Conservation (phyloP, 2,797 vertebrate genomes). For the Anolis apletophallus region DNA sequence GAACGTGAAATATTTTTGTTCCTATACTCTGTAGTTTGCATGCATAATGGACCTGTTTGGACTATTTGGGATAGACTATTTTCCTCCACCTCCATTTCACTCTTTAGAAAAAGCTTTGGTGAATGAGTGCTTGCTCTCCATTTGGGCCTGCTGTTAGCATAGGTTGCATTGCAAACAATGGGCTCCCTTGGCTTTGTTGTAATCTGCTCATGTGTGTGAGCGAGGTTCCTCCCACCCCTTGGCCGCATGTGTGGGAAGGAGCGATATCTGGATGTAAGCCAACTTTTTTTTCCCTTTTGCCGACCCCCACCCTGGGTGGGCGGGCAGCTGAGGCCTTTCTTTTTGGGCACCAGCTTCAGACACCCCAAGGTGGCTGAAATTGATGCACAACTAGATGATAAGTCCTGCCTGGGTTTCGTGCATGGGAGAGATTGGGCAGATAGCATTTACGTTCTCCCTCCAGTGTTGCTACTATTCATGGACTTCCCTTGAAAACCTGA, state of each 20-base stretch:
- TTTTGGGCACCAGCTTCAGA: constrained; percentile 1
- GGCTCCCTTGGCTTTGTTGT: constrained; percentile 12
- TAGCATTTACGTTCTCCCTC: not conserved
- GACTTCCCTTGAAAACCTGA: constrained; percentile 43
- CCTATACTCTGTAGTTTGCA: not conserved
- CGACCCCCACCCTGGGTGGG: not conserved
- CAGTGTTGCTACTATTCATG: not conserved
- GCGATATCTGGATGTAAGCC: not conserved
- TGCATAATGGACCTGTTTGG: not conserved
- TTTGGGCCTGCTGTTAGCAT: constrained; percentile 19
- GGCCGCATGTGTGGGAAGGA: not conserved
- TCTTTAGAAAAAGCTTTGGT: constrained; percentile 7
- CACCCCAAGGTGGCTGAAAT: not conserved
- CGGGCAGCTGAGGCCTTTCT: not conserved
- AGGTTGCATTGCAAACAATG: constrained; percentile 12
- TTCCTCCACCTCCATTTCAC: not conserved
- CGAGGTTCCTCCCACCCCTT: not conserved
- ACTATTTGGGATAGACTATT: not conserved
- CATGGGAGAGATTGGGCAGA: constrained; percentile 21
- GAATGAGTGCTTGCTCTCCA: constrained; percentile 1
- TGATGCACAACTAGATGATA: not conserved
- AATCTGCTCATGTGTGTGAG: constrained; percentile 32
- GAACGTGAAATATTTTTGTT: not conserved
- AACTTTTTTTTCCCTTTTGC: not conserved
- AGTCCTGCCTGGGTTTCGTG: constrained; percentile 8